These are phyloP conservation scores for Calameuta filiformis DNA, from an alignment of 2,888 invertebrate genomes.

Conservation along the genomic window DNA sequence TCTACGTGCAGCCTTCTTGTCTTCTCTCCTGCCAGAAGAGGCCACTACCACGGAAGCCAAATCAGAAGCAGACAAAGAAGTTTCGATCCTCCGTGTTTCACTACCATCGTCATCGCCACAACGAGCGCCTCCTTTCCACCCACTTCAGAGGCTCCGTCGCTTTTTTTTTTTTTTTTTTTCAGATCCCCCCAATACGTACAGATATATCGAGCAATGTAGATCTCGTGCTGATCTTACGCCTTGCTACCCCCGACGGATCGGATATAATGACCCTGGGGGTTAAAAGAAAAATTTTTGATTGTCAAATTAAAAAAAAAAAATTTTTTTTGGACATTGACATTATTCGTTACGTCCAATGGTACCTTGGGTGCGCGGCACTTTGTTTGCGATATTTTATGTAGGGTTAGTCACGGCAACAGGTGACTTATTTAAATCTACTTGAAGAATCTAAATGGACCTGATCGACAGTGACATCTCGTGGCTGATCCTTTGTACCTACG, in stretches of 20 bases:
- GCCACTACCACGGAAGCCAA: constrained; percentile 26
- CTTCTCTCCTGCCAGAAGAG: constrained; percentile 25
- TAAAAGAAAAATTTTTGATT: not conserved
- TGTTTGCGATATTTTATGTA: too few species aligned
- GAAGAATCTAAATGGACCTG: constrained; percentile 47
- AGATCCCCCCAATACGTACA: not conserved
- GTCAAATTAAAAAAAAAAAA: too few species aligned
- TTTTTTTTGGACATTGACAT: too few species aligned
- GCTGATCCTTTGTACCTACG: constrained; percentile 33
- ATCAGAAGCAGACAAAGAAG: constrained; percentile 37
- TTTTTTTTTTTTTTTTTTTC: constrained; percentile 13
- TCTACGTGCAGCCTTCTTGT: not conserved
- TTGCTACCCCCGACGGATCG: constrained; percentile 36
- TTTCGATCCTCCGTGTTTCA: constrained; percentile 23
- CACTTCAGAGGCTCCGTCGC: constrained; percentile 3
- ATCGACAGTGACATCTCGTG: constrained; percentile 44
- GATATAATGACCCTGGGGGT: constrained; percentile 30
- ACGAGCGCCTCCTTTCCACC: not conserved
- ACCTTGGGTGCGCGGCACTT: too few species aligned
- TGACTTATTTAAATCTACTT: constrained; percentile 60
- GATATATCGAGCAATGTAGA: not conserved
- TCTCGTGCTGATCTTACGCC: constrained; percentile 23
- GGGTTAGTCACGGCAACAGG: constrained; percentile 39
- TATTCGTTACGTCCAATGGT: too few species aligned
- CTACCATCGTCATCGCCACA: too few species aligned